Evolutionary conservation across 2,113 vertebrate genomes (phyloP).

Genomic region (Chionomys nivalis): DNA sequence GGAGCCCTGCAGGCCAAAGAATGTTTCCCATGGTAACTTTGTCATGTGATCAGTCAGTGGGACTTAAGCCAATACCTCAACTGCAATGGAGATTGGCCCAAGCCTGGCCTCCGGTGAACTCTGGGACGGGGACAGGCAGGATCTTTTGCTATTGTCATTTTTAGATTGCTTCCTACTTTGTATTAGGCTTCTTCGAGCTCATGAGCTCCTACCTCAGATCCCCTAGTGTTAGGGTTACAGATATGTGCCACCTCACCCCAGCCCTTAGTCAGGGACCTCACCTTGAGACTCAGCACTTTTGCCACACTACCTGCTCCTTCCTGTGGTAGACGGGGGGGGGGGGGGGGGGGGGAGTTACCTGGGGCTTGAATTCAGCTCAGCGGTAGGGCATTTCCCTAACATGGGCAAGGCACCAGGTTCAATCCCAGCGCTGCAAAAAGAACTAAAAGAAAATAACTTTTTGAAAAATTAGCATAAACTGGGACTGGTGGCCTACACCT

Average conservation of each 20-base stretch:
- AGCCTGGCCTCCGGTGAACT: neutral
- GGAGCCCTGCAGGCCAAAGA: neutral
- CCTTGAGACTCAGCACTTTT: slow-evolving; percentile 15
- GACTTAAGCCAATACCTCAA: neutral
- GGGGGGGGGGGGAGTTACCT: neutral
- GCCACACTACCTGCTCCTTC: neutral
- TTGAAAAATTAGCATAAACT: neutral
- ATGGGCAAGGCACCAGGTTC: neutral
- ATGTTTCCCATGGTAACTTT: slow-evolving; percentile 35
- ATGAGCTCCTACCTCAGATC: neutral
- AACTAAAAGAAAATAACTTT: neutral
- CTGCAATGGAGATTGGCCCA: neutral
- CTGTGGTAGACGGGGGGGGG: neutral
- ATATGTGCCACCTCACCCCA: neutral
- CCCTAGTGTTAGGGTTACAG: neutral
- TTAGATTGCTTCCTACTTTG: neutral
- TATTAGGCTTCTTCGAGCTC: neutral
- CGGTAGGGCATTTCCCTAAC: neutral
- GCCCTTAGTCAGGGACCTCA: neutral
- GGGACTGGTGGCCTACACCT: neutral
- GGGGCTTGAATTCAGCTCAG: neutral
- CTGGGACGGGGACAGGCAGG: neutral
- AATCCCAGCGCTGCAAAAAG: neutral
- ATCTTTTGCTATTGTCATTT: neutral
- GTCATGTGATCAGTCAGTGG: neutral